Base-by-base conservation (phyloP, 1,140 invertebrate species). In the Eriocheir sinensis region DNA sequence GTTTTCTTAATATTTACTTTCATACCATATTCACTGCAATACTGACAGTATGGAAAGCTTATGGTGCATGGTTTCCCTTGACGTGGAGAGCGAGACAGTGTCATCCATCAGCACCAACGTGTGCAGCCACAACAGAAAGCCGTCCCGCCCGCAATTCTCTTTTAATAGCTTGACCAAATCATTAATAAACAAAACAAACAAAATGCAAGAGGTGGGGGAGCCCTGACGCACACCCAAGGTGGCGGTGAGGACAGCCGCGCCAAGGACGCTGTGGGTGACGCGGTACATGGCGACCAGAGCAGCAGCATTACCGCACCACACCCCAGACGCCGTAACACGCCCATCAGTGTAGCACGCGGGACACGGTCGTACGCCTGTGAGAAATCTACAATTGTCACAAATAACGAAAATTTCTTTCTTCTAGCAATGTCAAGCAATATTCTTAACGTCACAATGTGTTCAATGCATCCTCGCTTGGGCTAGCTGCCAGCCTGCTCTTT, bases 151-250 rank as follows among this genome's bases (percentile, higher is more conserved):
- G 36, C 89, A 34, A 8, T 34, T n/a, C 34, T 91, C 6, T 30
- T 72, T 38, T 0, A 79, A 32, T 17, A 91, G 48, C 17, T 60
- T 27, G 48, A 91, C 32, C 3, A 72, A 17, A 12, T 91, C 1
- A 34, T 91, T 72, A 34, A 91, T 53, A 91, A 72, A 91, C 1
- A 72, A 17, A 30, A 89, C 88, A 89, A 89, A 89, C 60, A 72
- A 12, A 12, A 91, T 8, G 72, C 89, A 91, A 34, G 89, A 91
- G 30, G 53, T 91, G 3, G 53, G 89, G 8, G 44, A 91, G 17
- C 27, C 89, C n/a, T 91, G 44, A 12, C 32, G 30, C 34, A 92
- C 91, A n/a, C 91, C 72, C 6, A 92, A 12, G 3, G 91, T 15
- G 40, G 41, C 30, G 6, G 79, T 44, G 3, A 36, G 21, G 21